Percentiles rank a stretch among this genome's conserved stretches.
These are phyloP conservation scores for Deroplatys truncata DNA, from an alignment of 2,888 invertebrate species.

Conservation along the genomic window DNA sequence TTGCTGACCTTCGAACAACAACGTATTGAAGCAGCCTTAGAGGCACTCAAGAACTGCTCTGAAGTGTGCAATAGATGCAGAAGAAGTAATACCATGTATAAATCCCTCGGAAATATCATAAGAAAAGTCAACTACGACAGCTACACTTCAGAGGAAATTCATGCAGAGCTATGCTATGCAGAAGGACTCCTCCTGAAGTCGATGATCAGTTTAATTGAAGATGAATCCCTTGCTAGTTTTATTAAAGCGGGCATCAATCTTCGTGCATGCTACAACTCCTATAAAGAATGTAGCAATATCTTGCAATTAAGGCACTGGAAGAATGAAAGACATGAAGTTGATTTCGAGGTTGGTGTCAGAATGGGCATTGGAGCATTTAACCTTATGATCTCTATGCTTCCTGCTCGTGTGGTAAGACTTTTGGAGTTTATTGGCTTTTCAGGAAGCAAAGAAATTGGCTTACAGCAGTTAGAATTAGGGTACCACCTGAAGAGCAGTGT, in stretches of 20 bases:
- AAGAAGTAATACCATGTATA: not conserved
- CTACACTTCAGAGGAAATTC: conserved; percentile 64
- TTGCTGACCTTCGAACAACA: not conserved
- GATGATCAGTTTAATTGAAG: conserved; percentile 87
- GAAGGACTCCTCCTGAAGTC: conserved; percentile 85
- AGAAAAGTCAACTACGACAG: not conserved
- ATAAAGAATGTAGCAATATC: conserved; percentile 86
- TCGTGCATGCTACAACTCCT: conserved; percentile 82
- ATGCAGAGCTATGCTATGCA: conserved; percentile 93
- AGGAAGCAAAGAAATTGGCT: conserved; percentile 68
- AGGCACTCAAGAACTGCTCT: not conserved
- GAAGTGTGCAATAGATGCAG: not conserved
- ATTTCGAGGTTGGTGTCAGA: conserved; percentile 84
- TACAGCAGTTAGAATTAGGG: conserved; percentile 69
- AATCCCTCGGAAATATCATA: not conserved
- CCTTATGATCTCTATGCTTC: conserved; percentile 87
- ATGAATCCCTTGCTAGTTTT: conserved; percentile 88
- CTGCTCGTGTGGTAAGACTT: conserved; percentile 76
- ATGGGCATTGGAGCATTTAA: conserved; percentile 95
- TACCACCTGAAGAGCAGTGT: conserved; percentile 69
- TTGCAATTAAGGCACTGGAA: conserved; percentile 71
- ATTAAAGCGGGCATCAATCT: conserved; percentile 92
- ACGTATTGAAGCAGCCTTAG: not conserved
- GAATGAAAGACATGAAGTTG: conserved; percentile 50
- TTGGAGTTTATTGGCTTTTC: conserved; percentile 94